A percentile compares a stretch with the other conserved stretches of the same genome.
phyloP scores from a whole-genome alignment of 2,113 vertebrate species.

The Piaya cayana region DNA sequence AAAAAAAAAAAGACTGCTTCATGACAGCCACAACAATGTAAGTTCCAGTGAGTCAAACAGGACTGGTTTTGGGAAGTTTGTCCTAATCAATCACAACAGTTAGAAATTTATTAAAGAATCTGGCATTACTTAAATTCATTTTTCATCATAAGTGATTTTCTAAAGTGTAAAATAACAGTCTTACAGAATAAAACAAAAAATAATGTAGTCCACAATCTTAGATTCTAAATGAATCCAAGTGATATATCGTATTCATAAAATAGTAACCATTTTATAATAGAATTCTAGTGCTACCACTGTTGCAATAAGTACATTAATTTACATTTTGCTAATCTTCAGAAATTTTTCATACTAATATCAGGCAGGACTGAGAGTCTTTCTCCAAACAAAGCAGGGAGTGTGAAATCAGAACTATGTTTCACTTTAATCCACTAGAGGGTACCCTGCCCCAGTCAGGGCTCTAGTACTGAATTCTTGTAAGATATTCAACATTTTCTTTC shows the following conservation, averaged over 20 bases:
- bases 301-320: not conserved
- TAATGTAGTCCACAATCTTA: not conserved
- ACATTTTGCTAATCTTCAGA: not conserved
- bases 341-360: not conserved
- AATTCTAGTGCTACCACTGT: not conserved
- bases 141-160: not conserved
- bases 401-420: constrained; percentile 46
- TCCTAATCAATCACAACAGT: not conserved
- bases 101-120: not conserved
- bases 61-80: not conserved
- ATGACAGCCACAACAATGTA: not conserved
- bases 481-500: not conserved
- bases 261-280: not conserved
- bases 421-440: constrained; percentile 79
- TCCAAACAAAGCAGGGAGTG: not conserved
- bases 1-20: not conserved
- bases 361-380: not conserved
- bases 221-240: not conserved
- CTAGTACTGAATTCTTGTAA: not conserved
- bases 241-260: not conserved
- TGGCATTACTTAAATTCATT: not conserved
- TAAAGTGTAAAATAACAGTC: not conserved
- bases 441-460: constrained; percentile 60
- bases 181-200: not conserved
- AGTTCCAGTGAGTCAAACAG: not conserved